Conservation (phyloP, 2,888 invertebrate genomes). For the Dichetophora obliterata region DNA sequence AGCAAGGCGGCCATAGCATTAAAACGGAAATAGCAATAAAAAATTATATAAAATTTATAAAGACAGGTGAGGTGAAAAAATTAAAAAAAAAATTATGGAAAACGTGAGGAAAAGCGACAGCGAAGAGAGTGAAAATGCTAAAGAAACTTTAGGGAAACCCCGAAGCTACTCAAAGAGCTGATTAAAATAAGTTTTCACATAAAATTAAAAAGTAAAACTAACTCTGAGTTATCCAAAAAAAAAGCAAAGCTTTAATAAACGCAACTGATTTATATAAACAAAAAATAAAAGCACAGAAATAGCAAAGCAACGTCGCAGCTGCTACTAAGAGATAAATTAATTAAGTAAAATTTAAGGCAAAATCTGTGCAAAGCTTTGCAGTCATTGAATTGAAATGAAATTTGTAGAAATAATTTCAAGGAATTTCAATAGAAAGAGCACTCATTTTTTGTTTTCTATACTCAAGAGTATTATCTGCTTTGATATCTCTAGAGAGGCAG, state of each 20-base stretch:
- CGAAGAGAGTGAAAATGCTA: not conserved
- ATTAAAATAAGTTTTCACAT: not conserved
- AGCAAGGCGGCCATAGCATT: not conserved
- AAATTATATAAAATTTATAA: not conserved
- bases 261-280: too few species aligned
- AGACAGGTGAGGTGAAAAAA: not conserved
- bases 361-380: too few species aligned
- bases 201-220: not conserved
- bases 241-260: not conserved
- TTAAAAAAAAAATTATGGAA: not conserved
- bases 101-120: not conserved
- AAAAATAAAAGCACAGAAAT: not conserved
- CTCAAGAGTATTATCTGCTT: too few species aligned
- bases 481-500: too few species aligned
- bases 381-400: too few species aligned
- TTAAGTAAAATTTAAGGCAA: too few species aligned
- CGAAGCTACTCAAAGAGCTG: not conserved
- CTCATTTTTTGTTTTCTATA: too few species aligned
- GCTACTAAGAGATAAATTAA: too few species aligned
- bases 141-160: not conserved
- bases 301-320: too few species aligned
- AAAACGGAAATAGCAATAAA: not conserved
- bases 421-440: too few species aligned
- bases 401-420: too few species aligned
- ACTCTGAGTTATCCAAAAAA: not conserved